Evolutionary conservation across 2,888 invertebrate genomes (phyloP), one percentile per base, ranked within the genome.

Genomic region (Amblyjoppa fuscipennis): DNA sequence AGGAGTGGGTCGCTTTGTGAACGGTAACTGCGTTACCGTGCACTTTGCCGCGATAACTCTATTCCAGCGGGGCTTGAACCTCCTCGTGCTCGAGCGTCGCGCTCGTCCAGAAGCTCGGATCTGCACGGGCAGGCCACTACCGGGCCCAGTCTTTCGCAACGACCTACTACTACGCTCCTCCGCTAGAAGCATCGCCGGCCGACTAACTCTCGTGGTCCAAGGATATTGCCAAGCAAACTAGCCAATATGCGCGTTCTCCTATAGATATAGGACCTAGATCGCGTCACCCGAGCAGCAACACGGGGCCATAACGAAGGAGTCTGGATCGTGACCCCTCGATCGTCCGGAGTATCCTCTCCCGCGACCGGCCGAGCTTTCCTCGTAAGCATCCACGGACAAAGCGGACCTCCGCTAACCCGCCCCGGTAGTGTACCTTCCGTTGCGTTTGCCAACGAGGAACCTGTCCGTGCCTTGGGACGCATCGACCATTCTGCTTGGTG

Each of bases 41-140:
- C 93, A 94, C 93, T 94, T 94, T 93, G 91, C 92, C 91, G 89
- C 91, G 92, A 92, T 93, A 93, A 93, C 93, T 93, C 92, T 89
- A 91, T 93, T 93, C 90, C 89, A 88, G 71, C 75, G 86, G 78
- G 75, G 82, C 79, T 79, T 81, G 81, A 81, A 84, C 80, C 83
- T 51, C 78, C 71, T 61, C 78, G 69, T 81, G 51, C 69, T 59
- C 49, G 61, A 81, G 80, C 71, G 70, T 16, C 82, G 66, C 78
- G 77, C 69, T 86, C 76, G 84, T 82, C 79, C 83, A 81, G 83
- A 81, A 85, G 79, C 84, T 69, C 80, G 79, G 84, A 87, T 87
- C 82, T 83, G 77, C 71, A 78, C 83, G 56, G 77, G 64, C 61
- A 69, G 68, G 51, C 76, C 61, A 85, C 82, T 80, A 74, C 82